Percentiles rank a stretch among this genome's conserved stretches.
These are phyloP conservation scores for Drosophila greeni DNA, from an alignment of 2,888 invertebrate genomes.

Conservation along the genomic window DNA sequence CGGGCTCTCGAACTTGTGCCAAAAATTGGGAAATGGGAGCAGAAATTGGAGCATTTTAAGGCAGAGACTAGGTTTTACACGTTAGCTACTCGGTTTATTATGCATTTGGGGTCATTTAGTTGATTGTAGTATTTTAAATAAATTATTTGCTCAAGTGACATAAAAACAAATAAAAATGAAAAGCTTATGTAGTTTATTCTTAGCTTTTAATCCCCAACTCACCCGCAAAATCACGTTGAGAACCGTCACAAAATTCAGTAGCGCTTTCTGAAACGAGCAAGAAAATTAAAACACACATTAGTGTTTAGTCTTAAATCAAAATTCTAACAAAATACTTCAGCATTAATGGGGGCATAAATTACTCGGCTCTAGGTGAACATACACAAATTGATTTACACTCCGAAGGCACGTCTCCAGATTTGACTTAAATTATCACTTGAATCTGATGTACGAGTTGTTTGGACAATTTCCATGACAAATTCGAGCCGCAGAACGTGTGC, in stretches of 20 bases:
- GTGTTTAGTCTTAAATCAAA: constrained; percentile 28
- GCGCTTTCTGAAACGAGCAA: constrained; percentile 36
- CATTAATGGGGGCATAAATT: constrained; percentile 10
- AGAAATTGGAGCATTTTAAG: neutral
- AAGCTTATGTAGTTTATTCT: too few species aligned
- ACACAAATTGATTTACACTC: constrained; percentile 45
- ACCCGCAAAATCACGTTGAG: constrained; percentile 30
- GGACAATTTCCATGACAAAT: constrained; percentile 67
- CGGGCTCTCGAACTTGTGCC: constrained; percentile 8
- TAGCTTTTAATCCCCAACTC: constrained; percentile 15
- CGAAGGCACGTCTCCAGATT: constrained; percentile 54
- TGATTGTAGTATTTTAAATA: neutral
- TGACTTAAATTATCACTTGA: constrained; percentile 63
- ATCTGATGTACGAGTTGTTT: constrained; percentile 62
- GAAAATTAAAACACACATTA: constrained; percentile 10
- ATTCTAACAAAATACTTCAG: constrained; percentile 8
- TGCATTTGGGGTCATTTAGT: neutral
- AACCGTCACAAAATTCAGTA: constrained; percentile 9
- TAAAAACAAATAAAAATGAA: too few species aligned
- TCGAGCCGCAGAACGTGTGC: constrained; percentile 43
- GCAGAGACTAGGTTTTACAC: neutral
- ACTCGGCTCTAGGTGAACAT: neutral
- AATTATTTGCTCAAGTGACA: neutral
- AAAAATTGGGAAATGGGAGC: constrained; percentile 8
- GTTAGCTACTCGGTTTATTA: neutral